These are phyloP conservation scores for Trisateles emortualis DNA, from an alignment of 2,888 invertebrate genomes.

Conservation along the genomic window DNA sequence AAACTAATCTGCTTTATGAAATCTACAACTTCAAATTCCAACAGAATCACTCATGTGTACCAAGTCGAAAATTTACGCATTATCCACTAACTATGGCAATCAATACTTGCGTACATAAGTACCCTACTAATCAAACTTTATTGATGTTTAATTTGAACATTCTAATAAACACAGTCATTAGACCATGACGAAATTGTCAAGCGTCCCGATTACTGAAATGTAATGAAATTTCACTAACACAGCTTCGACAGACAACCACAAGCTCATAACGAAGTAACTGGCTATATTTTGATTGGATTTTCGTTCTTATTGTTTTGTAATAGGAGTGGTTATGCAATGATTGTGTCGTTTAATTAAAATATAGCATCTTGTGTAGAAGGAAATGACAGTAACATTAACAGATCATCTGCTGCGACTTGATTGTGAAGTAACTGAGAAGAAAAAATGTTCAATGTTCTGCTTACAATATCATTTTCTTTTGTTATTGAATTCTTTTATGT, in stretches of 20 bases:
- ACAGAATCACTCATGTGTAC: background rate
- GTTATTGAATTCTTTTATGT: background rate
- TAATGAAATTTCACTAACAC: conserved; percentile 62
- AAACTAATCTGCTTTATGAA: background rate
- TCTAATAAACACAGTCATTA: conserved; percentile 54
- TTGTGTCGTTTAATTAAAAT: conserved; percentile 54
- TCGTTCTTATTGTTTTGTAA: conserved; percentile 22
- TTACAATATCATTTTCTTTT: background rate
- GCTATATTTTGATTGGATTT: conserved; percentile 21
- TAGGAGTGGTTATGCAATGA: conserved; percentile 30
- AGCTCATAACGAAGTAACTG: conserved; percentile 42
- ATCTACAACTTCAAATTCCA: background rate
- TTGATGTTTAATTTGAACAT: conserved; percentile 47
- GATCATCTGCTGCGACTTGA: conserved; percentile 51
- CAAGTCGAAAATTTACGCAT: background rate
- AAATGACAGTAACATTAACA: conserved; percentile 45
- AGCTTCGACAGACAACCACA: conserved; percentile 27
- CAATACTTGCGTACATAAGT: conserved; percentile 3
- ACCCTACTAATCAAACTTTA: conserved; percentile 28
- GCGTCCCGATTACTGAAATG: conserved; percentile 55
- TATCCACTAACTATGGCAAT: background rate
- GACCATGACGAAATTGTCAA: conserved; percentile 54
- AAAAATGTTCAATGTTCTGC: background rate
- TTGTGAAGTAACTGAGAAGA: conserved; percentile 1
- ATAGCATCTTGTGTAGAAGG: conserved; percentile 49